Conservation (phyloP, 1,140 invertebrate species). For the Zaprionus kolodkinae region DNA sequence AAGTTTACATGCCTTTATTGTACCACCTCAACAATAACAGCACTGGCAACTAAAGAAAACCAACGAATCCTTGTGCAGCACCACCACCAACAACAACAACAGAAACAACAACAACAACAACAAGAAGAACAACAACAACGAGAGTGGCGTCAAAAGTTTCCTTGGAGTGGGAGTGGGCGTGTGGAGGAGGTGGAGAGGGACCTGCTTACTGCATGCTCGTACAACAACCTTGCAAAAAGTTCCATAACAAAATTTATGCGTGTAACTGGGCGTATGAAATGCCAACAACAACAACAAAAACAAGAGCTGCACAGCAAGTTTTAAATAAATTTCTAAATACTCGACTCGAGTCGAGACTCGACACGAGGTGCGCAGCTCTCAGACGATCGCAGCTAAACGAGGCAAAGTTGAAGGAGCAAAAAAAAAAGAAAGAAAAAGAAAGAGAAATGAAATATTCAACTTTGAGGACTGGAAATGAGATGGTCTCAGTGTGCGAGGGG, state of each 20-base stretch:
- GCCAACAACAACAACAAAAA: conserved; percentile 11
- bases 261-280: conserved; percentile 78
- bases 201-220: conserved; percentile 9
- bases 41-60: conserved; percentile 50
- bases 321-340: conserved; percentile 82
- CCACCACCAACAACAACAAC: conserved; percentile 11
- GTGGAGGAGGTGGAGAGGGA: background rate
- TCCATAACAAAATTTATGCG: conserved; percentile 80
- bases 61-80: conserved; percentile 46
- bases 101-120: conserved; percentile 19
- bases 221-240: conserved; percentile 69
- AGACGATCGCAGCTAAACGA: conserved; percentile 75
- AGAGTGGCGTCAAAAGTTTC: conserved; percentile 54
- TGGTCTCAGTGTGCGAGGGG: conserved; percentile 17
- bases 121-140: conserved; percentile 20
- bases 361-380: conserved; percentile 52
- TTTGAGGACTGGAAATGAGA: conserved; percentile 48
- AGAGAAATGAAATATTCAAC: conserved; percentile 39
- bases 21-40: conserved; percentile 51
- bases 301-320: conserved; percentile 55
- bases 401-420: conserved; percentile 69
- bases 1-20: conserved; percentile 48
- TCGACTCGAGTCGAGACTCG: conserved; percentile 38
- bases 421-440: conserved; percentile 20
- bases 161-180: background rate